Base-by-base conservation (phyloP, 2,888 invertebrate species). In the Crocallis elinguaria region DNA sequence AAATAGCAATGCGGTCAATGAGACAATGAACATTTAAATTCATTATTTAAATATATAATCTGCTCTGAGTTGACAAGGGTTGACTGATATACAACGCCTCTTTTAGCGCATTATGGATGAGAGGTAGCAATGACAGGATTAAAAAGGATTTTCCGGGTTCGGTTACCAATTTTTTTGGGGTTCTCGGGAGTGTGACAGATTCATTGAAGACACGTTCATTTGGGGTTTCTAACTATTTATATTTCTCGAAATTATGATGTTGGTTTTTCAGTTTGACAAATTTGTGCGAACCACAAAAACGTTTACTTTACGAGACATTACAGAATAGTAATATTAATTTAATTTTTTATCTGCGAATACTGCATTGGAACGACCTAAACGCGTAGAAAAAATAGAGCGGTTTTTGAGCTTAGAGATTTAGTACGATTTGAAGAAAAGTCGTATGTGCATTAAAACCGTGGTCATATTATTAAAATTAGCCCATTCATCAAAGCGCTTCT, bases 61-160 rank as follows among this genome's bases (percentile, higher is more conserved):
- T 57, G 52, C 45, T 57, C 53, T 43, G 33, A 33, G 49, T 44
- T 58, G 55, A 67, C 59, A 62, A 43, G 44, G 55, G 56, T 44
- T 56, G 62, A 67, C 50, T 64, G 71, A 73, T 75, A 70, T 75
- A 75, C 64, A 64, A 66, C 61, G 43, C 41, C 36, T 52, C 43
- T 56, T 48, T 51, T 45, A 48, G 41, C 41, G 44, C 59, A 57
- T 57, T 69, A 62, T 48, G 45, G 51, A 59, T 60, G 57, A 61
- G 49, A 64, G 69, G 77, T 75, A 76, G 75, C 75, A 70, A 69
- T 77, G 71, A 73, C 63, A 52, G 67, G 71, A 72, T 73, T 71
- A 72, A 51, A 67, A 60, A 57, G 48, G 67, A 43, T 56, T 45
- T 43, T 48, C 32, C 37, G 29, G 52, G 50, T 57, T 48, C 36